A percentile compares a stretch with the other conserved stretches of the same genome.
Evolutionary conservation across 1,140 invertebrate species (phyloP).

Genomic region (Ceratoteleas bidentatus): DNA sequence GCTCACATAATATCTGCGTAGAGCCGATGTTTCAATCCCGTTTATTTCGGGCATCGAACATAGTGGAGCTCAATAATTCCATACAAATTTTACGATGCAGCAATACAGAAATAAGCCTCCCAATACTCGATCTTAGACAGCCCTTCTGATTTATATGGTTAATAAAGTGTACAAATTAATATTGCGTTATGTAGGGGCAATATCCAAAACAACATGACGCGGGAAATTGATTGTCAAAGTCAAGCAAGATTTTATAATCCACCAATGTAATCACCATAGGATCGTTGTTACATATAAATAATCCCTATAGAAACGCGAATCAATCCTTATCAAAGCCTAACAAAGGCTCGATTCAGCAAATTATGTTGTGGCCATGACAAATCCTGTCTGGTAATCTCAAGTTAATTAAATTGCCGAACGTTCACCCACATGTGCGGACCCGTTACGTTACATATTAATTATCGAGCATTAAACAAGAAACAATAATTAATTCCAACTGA

Average conservation of each 20-base stretch:
- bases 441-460: not conserved
- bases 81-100: not conserved
- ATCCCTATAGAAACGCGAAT: not conserved
- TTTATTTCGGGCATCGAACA: conserved; percentile 1
- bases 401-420: not conserved
- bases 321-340: not conserved
- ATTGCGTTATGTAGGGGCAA: not conserved
- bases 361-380: conserved; percentile 2
- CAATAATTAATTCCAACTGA: not conserved
- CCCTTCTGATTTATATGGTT: too few species aligned
- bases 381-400: not conserved
- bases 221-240: not conserved
- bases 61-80: not conserved
- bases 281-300: not conserved
- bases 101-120: not conserved
- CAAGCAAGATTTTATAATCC: too few species aligned
- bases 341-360: conserved; percentile 4
- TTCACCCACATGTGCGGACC: not conserved
- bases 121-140: not conserved
- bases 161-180: too few species aligned
- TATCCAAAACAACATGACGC: not conserved
- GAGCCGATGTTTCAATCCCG: not conserved
- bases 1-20: not conserved
- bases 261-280: not conserved
- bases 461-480: not conserved